A percentile compares a stretch with the other conserved stretches of the same genome.
phyloP scores from a whole-genome alignment of 2,113 vertebrate genomes.

The Poeciliopsis turrubarensis region DNA sequence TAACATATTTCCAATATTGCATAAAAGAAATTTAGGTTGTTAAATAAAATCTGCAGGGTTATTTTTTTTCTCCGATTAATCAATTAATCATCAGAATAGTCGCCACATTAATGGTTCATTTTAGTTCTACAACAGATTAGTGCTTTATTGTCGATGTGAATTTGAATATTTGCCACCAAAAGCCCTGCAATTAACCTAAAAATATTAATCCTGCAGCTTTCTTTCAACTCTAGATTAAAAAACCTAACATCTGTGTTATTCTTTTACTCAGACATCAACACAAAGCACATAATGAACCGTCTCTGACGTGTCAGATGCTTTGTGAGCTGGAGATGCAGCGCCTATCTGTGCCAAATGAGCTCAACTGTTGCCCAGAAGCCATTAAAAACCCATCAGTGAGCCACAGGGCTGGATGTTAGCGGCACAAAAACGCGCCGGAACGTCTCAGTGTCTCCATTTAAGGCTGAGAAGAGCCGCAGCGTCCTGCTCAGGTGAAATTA shows the following conservation, averaged over 20 bases:
- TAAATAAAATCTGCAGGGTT: too few relatives aligned
- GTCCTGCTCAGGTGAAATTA: background rate
- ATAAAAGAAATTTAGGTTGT: too few relatives aligned
- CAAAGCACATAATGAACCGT: background rate
- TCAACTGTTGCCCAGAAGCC: background rate
- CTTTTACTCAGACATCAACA: background rate
- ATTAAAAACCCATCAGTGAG: conserved; percentile 8
- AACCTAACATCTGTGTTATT: background rate
- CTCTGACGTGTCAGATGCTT: background rate
- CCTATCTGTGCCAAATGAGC: background rate
- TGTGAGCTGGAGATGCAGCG: background rate
- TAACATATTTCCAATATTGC: too few relatives aligned
- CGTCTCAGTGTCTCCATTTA: background rate
- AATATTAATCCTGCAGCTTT: background rate
- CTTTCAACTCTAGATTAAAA: background rate
- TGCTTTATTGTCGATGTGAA: too few relatives aligned
- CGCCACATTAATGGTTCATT: too few relatives aligned
- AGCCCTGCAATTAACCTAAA: background rate
- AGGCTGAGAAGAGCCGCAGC: too few relatives aligned
- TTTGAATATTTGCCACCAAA: background rate
- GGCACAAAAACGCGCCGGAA: background rate
- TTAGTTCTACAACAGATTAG: too few relatives aligned
- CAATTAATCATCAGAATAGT: too few relatives aligned
- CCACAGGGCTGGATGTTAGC: background rate
- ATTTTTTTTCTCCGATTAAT: too few relatives aligned